phyloP scores from a whole-genome alignment of 1,140 invertebrate genomes.

The Caerostris extrusa region DNA sequence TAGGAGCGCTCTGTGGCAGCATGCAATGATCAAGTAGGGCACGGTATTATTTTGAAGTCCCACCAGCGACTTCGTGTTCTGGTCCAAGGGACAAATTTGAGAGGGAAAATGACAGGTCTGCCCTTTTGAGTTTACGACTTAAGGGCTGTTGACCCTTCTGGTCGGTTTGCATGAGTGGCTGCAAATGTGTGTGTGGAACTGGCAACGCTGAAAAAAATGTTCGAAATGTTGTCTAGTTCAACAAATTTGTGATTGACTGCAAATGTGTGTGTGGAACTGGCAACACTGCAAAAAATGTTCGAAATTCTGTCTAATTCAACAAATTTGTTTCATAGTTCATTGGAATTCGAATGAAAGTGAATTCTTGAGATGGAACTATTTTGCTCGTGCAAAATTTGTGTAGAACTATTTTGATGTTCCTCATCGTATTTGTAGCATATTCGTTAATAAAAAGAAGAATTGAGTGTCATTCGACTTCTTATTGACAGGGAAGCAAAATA shows the following conservation, averaged over 20 bases:
- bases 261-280: neutral
- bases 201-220: neutral
- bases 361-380: no score
- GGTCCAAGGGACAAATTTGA: neutral
- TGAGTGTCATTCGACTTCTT: no score
- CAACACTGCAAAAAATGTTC: no score
- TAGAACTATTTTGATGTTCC: no score
- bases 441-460: no score
- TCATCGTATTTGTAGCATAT: no score
- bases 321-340: no score
- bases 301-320: no score
- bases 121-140: neutral
- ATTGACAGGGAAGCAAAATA: no score
- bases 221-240: neutral
- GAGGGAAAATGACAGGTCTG: neutral
- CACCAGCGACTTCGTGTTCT: neutral
- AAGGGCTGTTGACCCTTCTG: neutral
- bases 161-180: neutral
- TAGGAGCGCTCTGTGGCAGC: neutral
- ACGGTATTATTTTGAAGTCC: neutral
- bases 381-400: no score
- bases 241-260: neutral
- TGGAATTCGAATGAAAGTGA: no score
- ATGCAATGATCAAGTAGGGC: constrained; percentile 15
- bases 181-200: neutral